Evolutionary conservation across 1,140 invertebrate genomes (phyloP).

Genomic region (Octopus sinensis): DNA sequence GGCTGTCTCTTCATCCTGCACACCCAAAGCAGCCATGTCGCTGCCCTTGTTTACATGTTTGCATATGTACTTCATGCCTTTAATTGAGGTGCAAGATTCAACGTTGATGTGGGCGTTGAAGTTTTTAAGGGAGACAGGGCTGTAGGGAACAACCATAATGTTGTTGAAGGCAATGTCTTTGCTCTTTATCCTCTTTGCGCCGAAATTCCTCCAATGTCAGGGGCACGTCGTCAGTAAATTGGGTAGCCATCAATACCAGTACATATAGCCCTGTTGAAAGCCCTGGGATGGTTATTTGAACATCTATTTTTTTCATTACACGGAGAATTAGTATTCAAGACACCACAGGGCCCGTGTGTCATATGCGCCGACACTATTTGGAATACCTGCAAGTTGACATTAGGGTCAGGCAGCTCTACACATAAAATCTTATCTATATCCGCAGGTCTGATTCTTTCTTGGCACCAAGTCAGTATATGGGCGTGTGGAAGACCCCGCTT

Average conservation of each 20-base stretch:
- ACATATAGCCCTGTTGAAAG: background rate
- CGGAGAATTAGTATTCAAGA: background rate
- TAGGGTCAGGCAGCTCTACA: background rate
- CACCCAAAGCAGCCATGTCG: background rate
- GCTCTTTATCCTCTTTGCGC: background rate
- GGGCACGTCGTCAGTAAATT: background rate
- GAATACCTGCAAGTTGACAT: background rate
- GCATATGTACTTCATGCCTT: background rate
- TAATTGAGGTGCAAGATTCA: background rate
- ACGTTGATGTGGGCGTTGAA: background rate
- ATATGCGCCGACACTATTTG: background rate
- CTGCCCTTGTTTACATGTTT: background rate
- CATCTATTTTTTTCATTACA: background rate
- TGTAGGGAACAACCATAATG: background rate
- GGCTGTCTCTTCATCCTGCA: too few species aligned
- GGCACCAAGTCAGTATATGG: too few species aligned
- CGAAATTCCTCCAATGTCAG: background rate
- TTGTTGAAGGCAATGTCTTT: background rate
- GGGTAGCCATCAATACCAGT: background rate
- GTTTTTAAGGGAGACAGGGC: background rate
- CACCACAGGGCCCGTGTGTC: background rate
- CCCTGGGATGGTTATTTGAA: background rate
- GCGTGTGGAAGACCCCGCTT: too few species aligned
- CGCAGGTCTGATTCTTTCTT: too few species aligned
- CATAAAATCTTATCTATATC: background rate